Conservation (phyloP, 1,140 invertebrate species). For the Papilio helenus region DNA sequence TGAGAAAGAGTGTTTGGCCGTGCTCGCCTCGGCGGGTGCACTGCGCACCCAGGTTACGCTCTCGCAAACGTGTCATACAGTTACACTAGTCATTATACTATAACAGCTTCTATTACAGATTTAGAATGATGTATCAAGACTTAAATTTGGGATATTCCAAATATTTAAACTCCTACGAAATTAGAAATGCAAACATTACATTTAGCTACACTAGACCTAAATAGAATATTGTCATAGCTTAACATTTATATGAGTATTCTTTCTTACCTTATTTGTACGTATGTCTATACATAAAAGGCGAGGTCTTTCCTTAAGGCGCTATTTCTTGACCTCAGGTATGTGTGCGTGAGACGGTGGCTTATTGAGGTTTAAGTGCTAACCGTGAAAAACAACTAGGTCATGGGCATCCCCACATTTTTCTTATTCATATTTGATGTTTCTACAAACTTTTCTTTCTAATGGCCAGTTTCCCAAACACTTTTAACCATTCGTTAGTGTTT, state of each 20-base stretch:
- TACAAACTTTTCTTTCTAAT: background rate
- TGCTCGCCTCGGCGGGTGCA: too few relatives aligned
- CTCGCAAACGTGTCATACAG: background rate
- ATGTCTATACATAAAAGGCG: background rate
- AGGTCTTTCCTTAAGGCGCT: background rate
- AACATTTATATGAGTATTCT: background rate
- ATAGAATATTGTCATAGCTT: background rate
- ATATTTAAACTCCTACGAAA: too few relatives aligned
- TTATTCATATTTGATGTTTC: background rate
- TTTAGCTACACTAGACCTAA: background rate
- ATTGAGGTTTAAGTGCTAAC: background rate
- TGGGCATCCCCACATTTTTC: background rate
- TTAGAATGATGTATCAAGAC: too few relatives aligned
- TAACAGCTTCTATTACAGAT: background rate
- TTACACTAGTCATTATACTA: background rate
- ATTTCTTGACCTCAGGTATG: background rate
- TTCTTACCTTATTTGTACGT: background rate
- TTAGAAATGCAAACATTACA: background rate
- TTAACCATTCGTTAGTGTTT: too few relatives aligned
- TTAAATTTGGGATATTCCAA: too few relatives aligned
- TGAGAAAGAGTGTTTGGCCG: too few relatives aligned
- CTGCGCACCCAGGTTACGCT: too few relatives aligned
- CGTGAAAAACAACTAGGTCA: background rate
- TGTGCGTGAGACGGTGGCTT: background rate
- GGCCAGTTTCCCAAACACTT: too few relatives aligned